Base-by-base conservation (phyloP, 64 coral and sea anemone species). In the Pocillopora damicornis region DNA sequence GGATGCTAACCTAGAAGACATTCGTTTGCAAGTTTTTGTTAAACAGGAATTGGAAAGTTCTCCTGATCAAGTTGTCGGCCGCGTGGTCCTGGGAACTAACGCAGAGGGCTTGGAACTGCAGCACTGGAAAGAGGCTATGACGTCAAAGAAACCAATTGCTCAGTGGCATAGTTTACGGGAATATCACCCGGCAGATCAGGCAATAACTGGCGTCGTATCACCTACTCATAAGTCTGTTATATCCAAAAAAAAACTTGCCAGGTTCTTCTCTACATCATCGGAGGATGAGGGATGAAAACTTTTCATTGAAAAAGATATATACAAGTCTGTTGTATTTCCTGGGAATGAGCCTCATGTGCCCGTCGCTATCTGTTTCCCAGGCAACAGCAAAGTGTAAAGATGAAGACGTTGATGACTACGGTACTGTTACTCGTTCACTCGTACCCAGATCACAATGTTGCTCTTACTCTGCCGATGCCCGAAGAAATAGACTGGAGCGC, bases 91-190 rank as follows among this genome's bases (percentile, higher is more conserved):
- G 79, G 93, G 93, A 4, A 89, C 90, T 12, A 92, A 92, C 82
- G 85, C 87, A 15, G 87, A 91, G 37, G 93, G 91, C 3, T 77
- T 87, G 64, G 88, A 93, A 63, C 89, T 89, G 42, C 79, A 95
- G 60, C 97, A 99, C 68, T 99, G 97, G 97, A 93, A 95, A 73
- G 93, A 95, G 87, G 93, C 97, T 86, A 99, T 99, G 97, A 88
- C 88, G 5, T 91, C 97, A 16, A 99, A 99, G 56, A 99, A 95
- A 92, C 93, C 97, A 6, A 91, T 99, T 61, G 97, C 97, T 42
- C 88, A 93, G 26, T 99, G 97, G 97, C 97, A 99, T 73, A 95
- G 93, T 76, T 90, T 99, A 17, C 79, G 79, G 23, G 87, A 93
- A 64, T 89, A 85, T 22, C 90, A 92, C 34, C 87, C 69, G 13